These are phyloP conservation scores for Sepioteuthis lessoniana DNA, from an alignment of 2,888 invertebrate genomes.

Conservation along the genomic window DNA sequence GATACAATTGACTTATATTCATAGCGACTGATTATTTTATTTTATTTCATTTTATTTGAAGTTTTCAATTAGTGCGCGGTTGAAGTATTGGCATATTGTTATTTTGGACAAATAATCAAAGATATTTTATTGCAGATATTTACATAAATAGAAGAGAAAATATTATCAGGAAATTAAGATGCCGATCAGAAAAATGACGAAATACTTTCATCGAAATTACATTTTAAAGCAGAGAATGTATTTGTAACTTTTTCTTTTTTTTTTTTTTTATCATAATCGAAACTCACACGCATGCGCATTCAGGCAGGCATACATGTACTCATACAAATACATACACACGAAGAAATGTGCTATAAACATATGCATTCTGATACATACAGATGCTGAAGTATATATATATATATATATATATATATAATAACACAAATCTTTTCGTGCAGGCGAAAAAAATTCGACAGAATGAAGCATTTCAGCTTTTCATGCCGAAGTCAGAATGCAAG, in stretches of 20 bases:
- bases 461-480: no score
- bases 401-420: no score
- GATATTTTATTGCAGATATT: conserved; percentile 7
- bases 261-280: neutral
- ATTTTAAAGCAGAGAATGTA: neutral
- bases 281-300: no score
- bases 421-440: no score
- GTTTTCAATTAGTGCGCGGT: neutral
- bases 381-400: no score
- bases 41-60: neutral
- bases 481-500: no score
- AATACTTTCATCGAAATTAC: neutral
- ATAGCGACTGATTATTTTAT: neutral
- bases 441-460: no score
- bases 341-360: no score
- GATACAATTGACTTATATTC: neutral
- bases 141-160: conserved; percentile 33
- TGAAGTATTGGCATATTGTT: neutral
- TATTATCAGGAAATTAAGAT: neutral
- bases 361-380: no score
- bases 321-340: no score
- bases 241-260: no score
- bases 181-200: neutral
- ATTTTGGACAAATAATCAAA: neutral
- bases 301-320: no score